phyloP scores from a whole-genome alignment of 2,113 vertebrate genomes.

The Ochotona princeps region DNA sequence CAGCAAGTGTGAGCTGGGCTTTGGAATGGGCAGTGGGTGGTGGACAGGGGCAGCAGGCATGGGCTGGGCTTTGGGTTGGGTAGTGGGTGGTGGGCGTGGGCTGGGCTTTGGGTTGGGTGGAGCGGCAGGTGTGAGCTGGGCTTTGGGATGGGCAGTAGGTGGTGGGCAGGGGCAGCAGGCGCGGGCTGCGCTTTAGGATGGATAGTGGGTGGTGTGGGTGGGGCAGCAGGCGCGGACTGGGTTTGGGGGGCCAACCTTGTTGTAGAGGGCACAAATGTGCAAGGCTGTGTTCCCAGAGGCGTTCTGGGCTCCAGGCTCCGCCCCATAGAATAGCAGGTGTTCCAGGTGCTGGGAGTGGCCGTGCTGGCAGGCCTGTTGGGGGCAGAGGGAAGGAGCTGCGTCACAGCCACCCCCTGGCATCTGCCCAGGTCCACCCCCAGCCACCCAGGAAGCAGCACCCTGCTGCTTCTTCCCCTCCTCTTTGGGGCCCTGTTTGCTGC shows the following conservation, averaged over 20 bases:
- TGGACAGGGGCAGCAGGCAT: no score
- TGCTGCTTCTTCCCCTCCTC: background rate
- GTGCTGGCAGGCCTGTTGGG: constrained; percentile 83
- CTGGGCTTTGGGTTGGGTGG: no score
- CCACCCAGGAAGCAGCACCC: no score
- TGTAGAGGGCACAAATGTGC: constrained; percentile 96
- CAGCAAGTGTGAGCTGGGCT: no score
- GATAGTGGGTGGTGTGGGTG: background rate
- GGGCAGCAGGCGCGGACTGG: background rate
- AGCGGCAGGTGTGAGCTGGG: no score
- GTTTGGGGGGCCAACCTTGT: constrained; percentile 87
- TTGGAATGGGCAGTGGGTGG: no score
- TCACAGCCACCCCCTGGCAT: background rate
- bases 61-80: no score
- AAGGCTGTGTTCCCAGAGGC: constrained; percentile 96
- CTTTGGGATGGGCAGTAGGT: no score
- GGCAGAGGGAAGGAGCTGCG: accelerated
- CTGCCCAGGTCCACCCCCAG: accelerated
- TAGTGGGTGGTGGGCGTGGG: no score
- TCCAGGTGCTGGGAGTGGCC: constrained; percentile 95
- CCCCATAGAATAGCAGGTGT: constrained; percentile 94
- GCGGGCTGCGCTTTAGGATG: constrained; percentile 64
- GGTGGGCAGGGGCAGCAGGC: no score
- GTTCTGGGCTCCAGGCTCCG: constrained; percentile 93
- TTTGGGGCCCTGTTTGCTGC: no score